Conservation (phyloP, 1,140 invertebrate genomes). For the Venturia canescens region DNA sequence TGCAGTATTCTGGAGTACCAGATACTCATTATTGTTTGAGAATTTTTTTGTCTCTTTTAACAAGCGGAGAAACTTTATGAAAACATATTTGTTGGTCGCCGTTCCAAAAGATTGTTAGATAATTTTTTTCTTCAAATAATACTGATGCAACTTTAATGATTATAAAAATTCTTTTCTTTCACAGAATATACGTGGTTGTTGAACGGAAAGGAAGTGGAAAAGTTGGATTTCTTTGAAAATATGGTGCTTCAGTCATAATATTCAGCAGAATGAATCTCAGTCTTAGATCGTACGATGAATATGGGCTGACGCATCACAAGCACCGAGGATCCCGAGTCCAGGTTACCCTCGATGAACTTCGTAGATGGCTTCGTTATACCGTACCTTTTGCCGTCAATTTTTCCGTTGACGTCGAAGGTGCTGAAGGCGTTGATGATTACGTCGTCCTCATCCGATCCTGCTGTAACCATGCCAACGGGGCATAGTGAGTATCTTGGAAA, state of each 20-base stretch:
- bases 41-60: too few species aligned
- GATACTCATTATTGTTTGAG: constrained; percentile 5
- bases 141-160: too few species aligned
- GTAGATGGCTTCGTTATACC: constrained; percentile 38
- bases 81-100: too few species aligned
- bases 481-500: constrained; percentile 57
- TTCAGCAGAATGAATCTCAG: constrained; percentile 51
- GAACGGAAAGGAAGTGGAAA: constrained; percentile 12
- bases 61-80: too few species aligned
- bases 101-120: too few species aligned
- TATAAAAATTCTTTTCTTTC: too few species aligned
- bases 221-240: neutral
- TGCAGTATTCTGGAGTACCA: too few species aligned
- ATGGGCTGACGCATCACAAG: constrained; percentile 38
- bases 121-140: too few species aligned
- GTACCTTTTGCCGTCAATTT: constrained; percentile 90
- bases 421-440: constrained; percentile 96
- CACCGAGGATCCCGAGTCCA: neutral
- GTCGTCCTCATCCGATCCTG: constrained; percentile 93
- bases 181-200: constrained; percentile 2
- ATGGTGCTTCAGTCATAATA: constrained; percentile 50
- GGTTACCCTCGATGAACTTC: neutral
- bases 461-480: constrained; percentile 58
- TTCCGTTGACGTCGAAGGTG: constrained; percentile 94
- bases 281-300: constrained; percentile 54